Evolutionary conservation across 2,797 vertebrate species (phyloP).

Genomic region (Merluccius polli): DNA sequence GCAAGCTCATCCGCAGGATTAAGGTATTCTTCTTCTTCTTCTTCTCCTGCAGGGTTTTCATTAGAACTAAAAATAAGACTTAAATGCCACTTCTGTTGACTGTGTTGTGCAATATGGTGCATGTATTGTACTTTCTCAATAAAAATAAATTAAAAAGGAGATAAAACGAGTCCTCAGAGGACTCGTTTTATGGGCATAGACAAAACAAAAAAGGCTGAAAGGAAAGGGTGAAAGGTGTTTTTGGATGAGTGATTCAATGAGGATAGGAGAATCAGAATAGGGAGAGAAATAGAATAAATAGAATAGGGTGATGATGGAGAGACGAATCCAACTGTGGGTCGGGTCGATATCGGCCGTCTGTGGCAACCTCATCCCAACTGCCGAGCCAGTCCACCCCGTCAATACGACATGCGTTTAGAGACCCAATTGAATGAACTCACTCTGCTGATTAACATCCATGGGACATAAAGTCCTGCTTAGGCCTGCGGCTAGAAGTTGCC

Average conservation of each 20-base stretch:
- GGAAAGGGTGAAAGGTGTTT: not conserved
- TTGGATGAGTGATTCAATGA: not conserved
- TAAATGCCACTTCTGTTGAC: not conserved
- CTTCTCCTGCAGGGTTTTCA: not conserved
- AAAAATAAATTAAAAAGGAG: not conserved
- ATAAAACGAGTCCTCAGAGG: not conserved
- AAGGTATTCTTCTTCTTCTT: conserved; percentile 62
- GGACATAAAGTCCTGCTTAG: conserved; percentile 8
- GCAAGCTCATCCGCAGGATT: conserved; percentile 79
- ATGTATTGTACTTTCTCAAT: not conserved
- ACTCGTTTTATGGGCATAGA: not conserved
- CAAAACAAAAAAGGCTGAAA: not conserved
- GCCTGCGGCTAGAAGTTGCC: not conserved
- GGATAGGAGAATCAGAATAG: not conserved
- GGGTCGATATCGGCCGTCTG: conserved; percentile 5
- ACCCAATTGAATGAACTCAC: conserved; percentile 22
- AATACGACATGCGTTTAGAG: conserved; percentile 15
- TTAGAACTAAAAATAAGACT: not conserved
- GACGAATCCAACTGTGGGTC: not conserved
- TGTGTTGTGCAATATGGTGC: too few species aligned
- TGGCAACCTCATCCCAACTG: conserved; percentile 1
- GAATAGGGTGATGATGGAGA: not conserved
- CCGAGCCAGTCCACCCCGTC: conserved; percentile 4
- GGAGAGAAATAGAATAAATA: not conserved
- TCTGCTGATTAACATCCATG: conserved; percentile 1